These are phyloP conservation scores for chimpanzee (Pan troglodytes) DNA, from an alignment of 2,113 vertebrate genomes.

Conservation along the genomic window DNA sequence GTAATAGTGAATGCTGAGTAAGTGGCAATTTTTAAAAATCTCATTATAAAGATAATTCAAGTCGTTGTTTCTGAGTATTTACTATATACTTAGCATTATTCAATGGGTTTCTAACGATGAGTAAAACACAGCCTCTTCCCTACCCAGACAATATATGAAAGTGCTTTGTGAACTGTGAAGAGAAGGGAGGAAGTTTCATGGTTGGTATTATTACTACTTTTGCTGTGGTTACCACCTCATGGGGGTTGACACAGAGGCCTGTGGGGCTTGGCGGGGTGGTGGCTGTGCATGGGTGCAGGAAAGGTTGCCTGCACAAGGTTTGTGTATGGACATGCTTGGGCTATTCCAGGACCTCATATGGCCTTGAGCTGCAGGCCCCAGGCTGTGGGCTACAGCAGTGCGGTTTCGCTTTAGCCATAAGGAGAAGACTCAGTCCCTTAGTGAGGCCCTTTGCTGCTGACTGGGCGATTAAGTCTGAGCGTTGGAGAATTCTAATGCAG, in stretches of 20 bases:
- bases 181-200: background rate
- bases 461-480: background rate
- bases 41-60: background rate
- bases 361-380: background rate
- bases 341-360: background rate
- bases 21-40: background rate
- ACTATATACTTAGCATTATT: background rate
- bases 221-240: background rate
- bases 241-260: background rate
- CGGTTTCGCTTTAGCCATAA: background rate
- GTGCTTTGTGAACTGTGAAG: background rate
- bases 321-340: rapidly evolving
- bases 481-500: background rate
- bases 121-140: background rate
- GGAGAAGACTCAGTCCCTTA: background rate
- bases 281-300: rapidly evolving
- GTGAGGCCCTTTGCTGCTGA: background rate
- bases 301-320: background rate
- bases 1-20: background rate
- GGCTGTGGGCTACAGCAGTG: background rate
- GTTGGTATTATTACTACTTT: background rate
- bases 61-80: background rate
- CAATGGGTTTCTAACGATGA: background rate
- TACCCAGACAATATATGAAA: background rate
- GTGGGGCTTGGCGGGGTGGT: background rate